Evolutionary conservation across 2,113 vertebrate species (phyloP).

Genomic region (Colius striatus): DNA sequence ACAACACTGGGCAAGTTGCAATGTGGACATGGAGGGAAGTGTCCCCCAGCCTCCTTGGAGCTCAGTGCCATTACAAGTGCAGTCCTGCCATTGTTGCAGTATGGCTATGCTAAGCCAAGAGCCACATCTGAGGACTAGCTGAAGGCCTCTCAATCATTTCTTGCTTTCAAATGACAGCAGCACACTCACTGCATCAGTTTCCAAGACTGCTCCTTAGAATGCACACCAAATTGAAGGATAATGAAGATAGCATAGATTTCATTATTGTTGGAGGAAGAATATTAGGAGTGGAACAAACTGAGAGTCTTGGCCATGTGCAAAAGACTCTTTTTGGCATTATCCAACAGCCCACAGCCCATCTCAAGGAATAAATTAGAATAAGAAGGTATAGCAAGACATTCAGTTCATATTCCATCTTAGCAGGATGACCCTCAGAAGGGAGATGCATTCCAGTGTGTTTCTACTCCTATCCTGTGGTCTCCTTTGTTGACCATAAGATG

Average conservation of each 20-base stretch:
- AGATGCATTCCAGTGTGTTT: neutral
- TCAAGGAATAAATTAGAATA: neutral
- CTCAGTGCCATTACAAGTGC: neutral
- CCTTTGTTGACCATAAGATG: neutral
- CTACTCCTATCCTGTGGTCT: neutral
- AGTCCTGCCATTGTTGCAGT: rapidly evolving
- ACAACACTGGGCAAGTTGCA: rapidly evolving
- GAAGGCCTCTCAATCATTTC: neutral
- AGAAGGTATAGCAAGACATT: neutral
- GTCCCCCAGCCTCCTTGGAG: neutral
- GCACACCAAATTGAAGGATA: neutral
- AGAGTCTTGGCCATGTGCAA: neutral
- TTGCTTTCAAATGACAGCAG: neutral
- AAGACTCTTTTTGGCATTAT: neutral
- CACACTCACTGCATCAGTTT: neutral
- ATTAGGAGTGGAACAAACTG: neutral
- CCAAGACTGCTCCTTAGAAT: neutral
- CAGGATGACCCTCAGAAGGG: neutral
- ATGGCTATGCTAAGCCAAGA: neutral
- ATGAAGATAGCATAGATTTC: neutral
- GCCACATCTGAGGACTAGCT: neutral
- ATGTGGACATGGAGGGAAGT: rapidly evolving
- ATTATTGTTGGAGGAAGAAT: neutral
- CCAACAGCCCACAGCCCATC: neutral
- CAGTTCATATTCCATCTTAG: neutral